Percentiles rank a stretch among this genome's conserved stretches.
These are phyloP conservation scores for Trochalopteron elliotii DNA, from an alignment of 2,113 vertebrate species.

Conservation along the genomic window DNA sequence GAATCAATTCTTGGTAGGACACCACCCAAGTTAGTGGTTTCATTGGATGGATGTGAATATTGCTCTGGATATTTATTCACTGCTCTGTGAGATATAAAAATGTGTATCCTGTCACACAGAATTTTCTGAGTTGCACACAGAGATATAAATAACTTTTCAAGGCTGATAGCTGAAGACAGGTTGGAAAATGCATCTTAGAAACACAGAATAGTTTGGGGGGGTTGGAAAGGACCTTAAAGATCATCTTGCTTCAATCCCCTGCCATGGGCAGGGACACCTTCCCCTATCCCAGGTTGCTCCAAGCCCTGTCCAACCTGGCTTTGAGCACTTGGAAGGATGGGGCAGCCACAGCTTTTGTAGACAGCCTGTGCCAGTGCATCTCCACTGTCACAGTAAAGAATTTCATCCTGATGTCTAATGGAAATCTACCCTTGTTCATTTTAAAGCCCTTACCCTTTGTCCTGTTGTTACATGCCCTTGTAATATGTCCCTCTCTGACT, in stretches of 20 bases:
- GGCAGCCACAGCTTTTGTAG: not conserved
- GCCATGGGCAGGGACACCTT: not conserved
- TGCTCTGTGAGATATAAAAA: not conserved
- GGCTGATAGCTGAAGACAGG: not conserved
- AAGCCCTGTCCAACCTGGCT: not conserved
- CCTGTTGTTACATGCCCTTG: not conserved
- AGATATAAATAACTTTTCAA: slow-evolving; percentile 2
- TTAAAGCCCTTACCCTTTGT: not conserved
- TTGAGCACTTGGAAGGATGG: not conserved
- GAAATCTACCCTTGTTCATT: not conserved
- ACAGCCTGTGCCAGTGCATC: not conserved
- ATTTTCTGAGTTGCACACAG: not conserved
- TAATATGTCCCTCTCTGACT: not conserved
- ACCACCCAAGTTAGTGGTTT: not conserved
- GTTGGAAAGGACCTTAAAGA: not conserved
- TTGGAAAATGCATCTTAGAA: not conserved
- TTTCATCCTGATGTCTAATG: not conserved
- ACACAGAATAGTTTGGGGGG: not conserved
- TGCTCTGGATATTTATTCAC: not conserved
- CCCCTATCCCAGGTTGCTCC: not conserved
- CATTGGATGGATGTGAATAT: not conserved
- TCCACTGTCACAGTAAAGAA: not conserved
- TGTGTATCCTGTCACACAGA: not conserved
- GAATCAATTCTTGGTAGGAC: not conserved
- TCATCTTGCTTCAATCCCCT: not conserved